Percentiles rank a stretch among this genome's conserved stretches.
These are phyloP conservation scores for Brachyistius frenatus DNA, from an alignment of 2,113 vertebrate species.

Conservation along the genomic window DNA sequence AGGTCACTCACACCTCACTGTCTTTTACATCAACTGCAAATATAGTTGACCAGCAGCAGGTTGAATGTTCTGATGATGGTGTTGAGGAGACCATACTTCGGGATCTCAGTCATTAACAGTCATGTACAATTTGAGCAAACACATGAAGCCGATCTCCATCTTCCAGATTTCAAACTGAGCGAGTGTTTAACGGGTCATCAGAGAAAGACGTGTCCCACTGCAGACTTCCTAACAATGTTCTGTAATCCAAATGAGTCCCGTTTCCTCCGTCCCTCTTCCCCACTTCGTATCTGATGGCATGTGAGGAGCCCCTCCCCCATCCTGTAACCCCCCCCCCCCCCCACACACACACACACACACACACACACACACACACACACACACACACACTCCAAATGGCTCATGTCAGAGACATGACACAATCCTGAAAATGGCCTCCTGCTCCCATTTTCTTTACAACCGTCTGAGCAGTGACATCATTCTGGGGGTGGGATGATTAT, in stretches of 20 bases:
- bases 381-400: conserved; percentile 39
- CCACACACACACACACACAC: conserved; percentile 14
- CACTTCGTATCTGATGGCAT: conserved; percentile 24
- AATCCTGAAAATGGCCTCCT: conserved; percentile 1
- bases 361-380: conserved; percentile 19
- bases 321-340: conserved; percentile 35
- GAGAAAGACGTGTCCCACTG: neutral
- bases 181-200: neutral
- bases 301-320: conserved; percentile 52
- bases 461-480: neutral
- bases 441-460: neutral
- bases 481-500: neutral
- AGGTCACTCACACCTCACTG: too few species aligned
- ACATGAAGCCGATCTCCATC: too few species aligned
- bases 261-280: conserved; percentile 31
- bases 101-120: too few species aligned
- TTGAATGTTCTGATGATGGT: too few species aligned
- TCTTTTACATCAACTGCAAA: too few species aligned
- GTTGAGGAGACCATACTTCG: too few species aligned
- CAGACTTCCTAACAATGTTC: conserved; percentile 32
- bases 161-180: neutral
- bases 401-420: conserved; percentile 37
- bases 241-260: conserved; percentile 15
- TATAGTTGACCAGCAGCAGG: too few species aligned
- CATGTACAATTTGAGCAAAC: too few species aligned